Percentiles rank a stretch among this genome's conserved stretches.
These are phyloP conservation scores for Byasa hedistus DNA, from an alignment of 2,888 invertebrate species.

Conservation along the genomic window DNA sequence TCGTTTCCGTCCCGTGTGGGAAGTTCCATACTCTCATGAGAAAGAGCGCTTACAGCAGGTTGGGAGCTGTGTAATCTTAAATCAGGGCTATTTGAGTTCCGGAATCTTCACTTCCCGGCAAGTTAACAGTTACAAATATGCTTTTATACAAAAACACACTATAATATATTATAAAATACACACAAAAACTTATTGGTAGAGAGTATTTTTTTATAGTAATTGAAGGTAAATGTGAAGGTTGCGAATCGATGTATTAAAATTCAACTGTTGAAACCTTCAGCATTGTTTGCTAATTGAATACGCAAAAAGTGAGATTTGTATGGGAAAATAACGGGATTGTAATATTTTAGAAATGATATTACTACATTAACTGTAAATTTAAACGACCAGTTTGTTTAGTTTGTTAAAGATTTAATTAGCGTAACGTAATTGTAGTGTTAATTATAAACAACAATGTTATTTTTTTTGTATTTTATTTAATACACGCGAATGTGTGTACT, in stretches of 20 bases:
- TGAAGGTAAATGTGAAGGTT: too few relatives aligned
- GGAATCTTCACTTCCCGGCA: slow-evolving; percentile 20
- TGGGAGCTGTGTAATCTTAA: slow-evolving; percentile 14
- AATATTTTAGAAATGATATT: slow-evolving; percentile 8
- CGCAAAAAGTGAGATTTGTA: slow-evolving; percentile 16
- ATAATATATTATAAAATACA: not conserved
- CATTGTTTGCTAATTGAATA: slow-evolving; percentile 27
- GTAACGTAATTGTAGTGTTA: not conserved
- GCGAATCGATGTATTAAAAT: slow-evolving; percentile 9
- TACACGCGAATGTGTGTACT: too few relatives aligned
- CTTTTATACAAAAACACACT: slow-evolving; percentile 12
- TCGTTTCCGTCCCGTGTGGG: slow-evolving; percentile 20
- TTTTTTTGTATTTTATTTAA: too few relatives aligned
- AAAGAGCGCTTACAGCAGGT: slow-evolving; percentile 6
- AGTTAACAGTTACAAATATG: slow-evolving; percentile 14
- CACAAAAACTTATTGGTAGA: too few relatives aligned
- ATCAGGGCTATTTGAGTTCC: slow-evolving; percentile 21
- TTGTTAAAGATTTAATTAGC: not conserved
- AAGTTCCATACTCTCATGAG: slow-evolving; percentile 23
- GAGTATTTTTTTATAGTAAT: too few relatives aligned
- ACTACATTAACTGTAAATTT: not conserved
- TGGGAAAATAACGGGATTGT: slow-evolving; percentile 20
- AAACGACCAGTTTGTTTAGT: not conserved
- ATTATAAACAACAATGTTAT: not conserved
- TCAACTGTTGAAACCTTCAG: slow-evolving; percentile 1